phyloP scores from a whole-genome alignment of 2,888 invertebrate genomes.

The Mimachlamys varia region DNA sequence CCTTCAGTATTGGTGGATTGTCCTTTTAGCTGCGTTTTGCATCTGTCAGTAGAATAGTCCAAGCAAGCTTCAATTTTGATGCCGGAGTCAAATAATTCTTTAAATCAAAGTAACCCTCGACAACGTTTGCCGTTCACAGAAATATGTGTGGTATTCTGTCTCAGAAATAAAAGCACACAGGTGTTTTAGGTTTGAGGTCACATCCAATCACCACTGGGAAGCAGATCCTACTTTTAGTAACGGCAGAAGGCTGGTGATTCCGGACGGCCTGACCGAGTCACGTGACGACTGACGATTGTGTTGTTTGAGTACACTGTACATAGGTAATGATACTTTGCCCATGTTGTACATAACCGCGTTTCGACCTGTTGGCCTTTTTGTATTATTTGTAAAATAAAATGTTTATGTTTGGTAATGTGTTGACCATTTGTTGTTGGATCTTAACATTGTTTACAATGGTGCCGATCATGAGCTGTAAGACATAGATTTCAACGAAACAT shows the following conservation, averaged over 20 bases:
- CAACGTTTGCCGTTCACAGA: too few species aligned
- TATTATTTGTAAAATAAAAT: conserved; percentile 31
- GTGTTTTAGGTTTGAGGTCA: too few species aligned
- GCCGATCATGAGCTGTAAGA: too few species aligned
- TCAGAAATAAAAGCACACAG: too few species aligned
- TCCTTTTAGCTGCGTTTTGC: too few species aligned
- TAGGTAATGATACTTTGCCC: neutral
- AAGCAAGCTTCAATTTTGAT: neutral
- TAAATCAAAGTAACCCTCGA: neutral
- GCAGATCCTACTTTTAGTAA: too few species aligned
- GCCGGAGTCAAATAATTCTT: neutral
- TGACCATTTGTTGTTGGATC: neutral
- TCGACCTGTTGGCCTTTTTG: conserved; percentile 25
- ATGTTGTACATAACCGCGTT: conserved; percentile 14
- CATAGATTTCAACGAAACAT: too few species aligned
- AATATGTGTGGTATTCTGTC: too few species aligned
- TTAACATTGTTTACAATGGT: neutral
- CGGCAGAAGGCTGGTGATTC: too few species aligned
- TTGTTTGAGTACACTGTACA: neutral
- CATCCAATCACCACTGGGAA: too few species aligned
- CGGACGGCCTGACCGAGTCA: neutral
- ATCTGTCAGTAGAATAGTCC: too few species aligned
- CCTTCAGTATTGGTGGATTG: neutral
- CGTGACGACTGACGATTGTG: neutral
- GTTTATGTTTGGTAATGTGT: neutral